Percentiles rank a stretch among this genome's conserved stretches.
These are phyloP conservation scores for Ormyrus pomaceus DNA, from an alignment of 2,888 invertebrate species.

Conservation along the genomic window DNA sequence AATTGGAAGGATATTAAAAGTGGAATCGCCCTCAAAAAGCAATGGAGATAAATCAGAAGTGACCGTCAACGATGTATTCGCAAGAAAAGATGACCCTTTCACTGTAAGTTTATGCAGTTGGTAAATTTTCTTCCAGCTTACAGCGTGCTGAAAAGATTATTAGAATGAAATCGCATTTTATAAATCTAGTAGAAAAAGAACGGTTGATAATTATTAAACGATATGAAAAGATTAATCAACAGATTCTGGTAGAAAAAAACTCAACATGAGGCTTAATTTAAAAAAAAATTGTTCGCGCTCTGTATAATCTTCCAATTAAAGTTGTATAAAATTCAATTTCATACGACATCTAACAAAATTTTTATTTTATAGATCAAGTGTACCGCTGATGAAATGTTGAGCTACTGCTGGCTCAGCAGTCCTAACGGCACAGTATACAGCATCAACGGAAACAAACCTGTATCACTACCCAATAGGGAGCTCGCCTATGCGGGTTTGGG, in stretches of 20 bases:
- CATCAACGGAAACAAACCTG: conserved; percentile 34
- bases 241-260: too few relatives aligned
- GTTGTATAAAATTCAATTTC: too few relatives aligned
- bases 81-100: conserved; percentile 63
- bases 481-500: conserved; percentile 64
- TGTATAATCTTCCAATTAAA: too few relatives aligned
- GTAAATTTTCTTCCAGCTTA: too few relatives aligned
- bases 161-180: too few relatives aligned
- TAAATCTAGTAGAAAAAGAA: too few relatives aligned
- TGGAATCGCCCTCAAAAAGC: not conserved
- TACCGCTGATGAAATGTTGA: conserved; percentile 59
- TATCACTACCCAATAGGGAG: not conserved
- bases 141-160: too few relatives aligned
- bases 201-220: too few relatives aligned
- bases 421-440: conserved; percentile 67
- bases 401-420: conserved; percentile 69
- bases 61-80: conserved; percentile 59
- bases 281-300: too few relatives aligned
- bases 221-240: too few relatives aligned
- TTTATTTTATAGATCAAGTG: conserved; percentile 64
- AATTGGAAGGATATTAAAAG: conserved; percentile 45
- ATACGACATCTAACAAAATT: not conserved
- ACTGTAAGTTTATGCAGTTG: conserved; percentile 59
- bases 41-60: not conserved
- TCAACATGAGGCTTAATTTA: too few relatives aligned